Conservation (phyloP, 92 coral and sea anemone species). For the Plumapathes pennacea region DNA sequence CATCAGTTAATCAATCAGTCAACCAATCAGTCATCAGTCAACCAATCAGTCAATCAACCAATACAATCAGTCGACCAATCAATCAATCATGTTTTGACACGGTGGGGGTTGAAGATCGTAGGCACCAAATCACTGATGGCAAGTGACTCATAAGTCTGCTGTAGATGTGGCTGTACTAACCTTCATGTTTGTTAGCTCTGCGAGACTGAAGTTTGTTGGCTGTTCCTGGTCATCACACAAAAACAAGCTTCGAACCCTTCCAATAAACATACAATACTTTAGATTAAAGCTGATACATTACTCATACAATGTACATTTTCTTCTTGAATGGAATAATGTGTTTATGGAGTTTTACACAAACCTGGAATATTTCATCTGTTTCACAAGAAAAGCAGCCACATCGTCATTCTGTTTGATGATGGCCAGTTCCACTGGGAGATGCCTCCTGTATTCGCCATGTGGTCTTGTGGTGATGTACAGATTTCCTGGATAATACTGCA, state of each 20-base stretch:
- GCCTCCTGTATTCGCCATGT: slow-evolving; percentile 33
- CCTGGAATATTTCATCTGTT: slow-evolving; percentile 85
- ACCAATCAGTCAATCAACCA: too few species aligned
- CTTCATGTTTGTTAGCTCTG: slow-evolving; percentile 66
- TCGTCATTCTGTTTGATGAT: slow-evolving; percentile 62
- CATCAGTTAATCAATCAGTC: too few species aligned
- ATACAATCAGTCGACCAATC: too few species aligned
- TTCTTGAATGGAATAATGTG: too few species aligned
- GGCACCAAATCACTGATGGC: too few species aligned
- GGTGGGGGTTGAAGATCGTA: too few species aligned
- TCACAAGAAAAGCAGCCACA: slow-evolving; percentile 68
- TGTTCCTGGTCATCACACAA: slow-evolving; percentile 52
- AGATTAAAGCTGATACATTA: neutral
- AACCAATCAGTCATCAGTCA: too few species aligned
- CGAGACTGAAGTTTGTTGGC: slow-evolving; percentile 68
- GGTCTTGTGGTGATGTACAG: slow-evolving; percentile 71
- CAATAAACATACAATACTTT: neutral
- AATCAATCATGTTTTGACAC: too few species aligned
- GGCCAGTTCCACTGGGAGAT: slow-evolving; percentile 75
- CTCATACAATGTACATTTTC: too few species aligned
- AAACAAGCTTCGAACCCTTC: slow-evolving; percentile 70
- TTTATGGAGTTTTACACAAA: too few species aligned
- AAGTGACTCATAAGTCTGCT: too few species aligned
- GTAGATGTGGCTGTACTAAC: too few species aligned
- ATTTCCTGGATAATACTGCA: slow-evolving; percentile 62